Base-by-base conservation (phyloP, 2,888 invertebrate species). In the Philereme vetulata region DNA sequence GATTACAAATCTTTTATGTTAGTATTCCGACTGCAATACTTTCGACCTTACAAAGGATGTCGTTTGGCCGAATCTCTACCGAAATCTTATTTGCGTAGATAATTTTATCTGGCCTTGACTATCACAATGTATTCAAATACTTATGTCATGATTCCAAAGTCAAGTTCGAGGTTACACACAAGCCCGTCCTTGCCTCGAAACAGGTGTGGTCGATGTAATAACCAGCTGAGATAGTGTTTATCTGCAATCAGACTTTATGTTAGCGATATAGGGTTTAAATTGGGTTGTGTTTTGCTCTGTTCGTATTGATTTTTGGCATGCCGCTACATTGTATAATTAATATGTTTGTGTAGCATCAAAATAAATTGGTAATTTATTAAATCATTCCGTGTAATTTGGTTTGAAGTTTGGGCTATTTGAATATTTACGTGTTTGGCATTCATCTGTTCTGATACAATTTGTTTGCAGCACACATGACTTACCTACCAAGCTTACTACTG, bases 121-220 rank as follows among this genome's bases (percentile, higher is more conserved):
- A 55, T 21, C 21, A 21, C 21, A 21, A 21, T 21, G 46, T 57
- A 45, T 58, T 61, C 34, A 50, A 59, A 53, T 50, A 49, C 21
- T 21, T 21, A 21, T 21, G 21, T 21, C 46, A 54, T 42, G 51
- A 51, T 32, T 48, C 9, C 45, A 62, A 66, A 62, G 64, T 64
- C 66, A 66, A 66, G 66, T 62, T 66, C 66, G 60, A 64, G 66
- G 66, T 64, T 62, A 36, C 52, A 44, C 6, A 51, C 46, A 44
- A 9, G 55, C 46, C 21, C 33, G 64, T 60, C 63, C 60, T 60
- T 40, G 55, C 48, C 21, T 4, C 38, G 38, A 32, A 56, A 36
- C 63, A 60, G 65, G 65, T 63, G 65, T 54, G 65, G 55, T 34
- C 56, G 38, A 54, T 51, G 38, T 42, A 48, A 47, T 34, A 44